Base-by-base conservation (phyloP, 2,797 vertebrate species). In the Periparus ater region DNA sequence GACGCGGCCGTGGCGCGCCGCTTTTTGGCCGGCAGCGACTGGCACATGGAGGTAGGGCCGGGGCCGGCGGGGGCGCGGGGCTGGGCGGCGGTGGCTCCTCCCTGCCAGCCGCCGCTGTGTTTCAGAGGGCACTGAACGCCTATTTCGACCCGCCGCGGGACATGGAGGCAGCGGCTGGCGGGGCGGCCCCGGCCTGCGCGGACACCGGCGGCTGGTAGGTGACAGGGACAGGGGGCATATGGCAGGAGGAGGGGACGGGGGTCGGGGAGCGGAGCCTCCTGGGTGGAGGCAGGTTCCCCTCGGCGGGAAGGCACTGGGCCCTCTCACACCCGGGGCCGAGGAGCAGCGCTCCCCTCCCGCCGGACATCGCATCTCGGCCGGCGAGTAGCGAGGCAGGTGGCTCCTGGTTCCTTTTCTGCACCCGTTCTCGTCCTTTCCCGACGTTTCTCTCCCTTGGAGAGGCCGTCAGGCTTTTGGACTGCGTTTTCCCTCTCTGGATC, bases 41-140 rank as follows among this genome's bases (percentile, higher is more conserved):
- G 99, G 99, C 96, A 98, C 40, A 94, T 99, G 98, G 98, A 99
- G 97, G 99, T 98, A 93, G 10, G 94, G 36, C 13, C 21, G 11
- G 15, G 17, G 14, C 12, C 6, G 15, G 13, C 17, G 61, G 50
- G 25, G 45, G 13, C 13, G 25, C 7, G n/a, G 77, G 62, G 77
- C 77, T 27, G 62, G 22, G 16, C 50, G 30, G 62, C 23, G 11
- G 22, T 13, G 29, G 50, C 27, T 50, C 76, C 48, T 12, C 45
- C 50, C 93, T 57, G 47, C 30, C 17, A 13, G 5, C 45, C 54
- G 42, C 22, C 53, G 77, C 85, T 96, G 58, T 91, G 80, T 98
- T 97, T 80, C 96, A 99, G 99, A 98, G 96, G 93, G 99, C 99
- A 3, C 82, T 99, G 84, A 98, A 99, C 93, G 98, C 98, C 9